Percentiles rank a stretch among this genome's conserved stretches.
Conservation (phyloP, 1,140 invertebrate genomes). For the Nixonia krombeini region DNA sequence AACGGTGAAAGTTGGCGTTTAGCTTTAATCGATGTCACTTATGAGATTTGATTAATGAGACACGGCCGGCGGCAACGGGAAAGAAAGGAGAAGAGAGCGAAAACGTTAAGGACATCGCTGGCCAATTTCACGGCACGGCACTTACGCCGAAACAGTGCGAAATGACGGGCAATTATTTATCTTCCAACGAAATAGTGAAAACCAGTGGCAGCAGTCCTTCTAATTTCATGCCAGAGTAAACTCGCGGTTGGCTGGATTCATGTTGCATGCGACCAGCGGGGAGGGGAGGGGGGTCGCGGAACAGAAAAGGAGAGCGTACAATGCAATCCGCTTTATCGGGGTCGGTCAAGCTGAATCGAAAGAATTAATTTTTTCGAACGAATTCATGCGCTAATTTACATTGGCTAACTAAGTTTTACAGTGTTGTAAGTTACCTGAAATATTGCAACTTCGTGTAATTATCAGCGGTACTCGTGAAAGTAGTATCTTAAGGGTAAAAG, state of each 20-base stretch:
- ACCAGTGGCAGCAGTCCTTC: conserved; percentile 56
- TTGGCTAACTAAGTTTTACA: too few relatives aligned
- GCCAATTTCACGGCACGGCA: conserved; percentile 54
- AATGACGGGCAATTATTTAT: conserved; percentile 63
- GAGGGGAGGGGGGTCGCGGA: conserved; percentile 10
- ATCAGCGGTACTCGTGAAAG: too few relatives aligned
- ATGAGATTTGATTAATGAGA: too few relatives aligned
- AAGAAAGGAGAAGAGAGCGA: conserved; percentile 23
- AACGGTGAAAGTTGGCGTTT: too few relatives aligned
- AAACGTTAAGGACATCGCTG: conserved; percentile 37
- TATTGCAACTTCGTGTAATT: too few relatives aligned
- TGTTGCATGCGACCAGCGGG: conserved; percentile 22
- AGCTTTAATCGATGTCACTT: too few relatives aligned
- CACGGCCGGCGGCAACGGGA: too few relatives aligned
- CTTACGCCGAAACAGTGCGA: conserved; percentile 54
- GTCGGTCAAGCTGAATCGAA: too few relatives aligned
- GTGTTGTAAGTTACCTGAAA: too few relatives aligned
- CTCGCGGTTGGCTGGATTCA: conserved; percentile 36
- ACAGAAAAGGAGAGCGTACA: not conserved
- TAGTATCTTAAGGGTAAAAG: too few relatives aligned
- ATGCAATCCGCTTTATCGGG: conserved; percentile 33
- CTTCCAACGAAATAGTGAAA: conserved; percentile 57
- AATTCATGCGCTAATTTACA: too few relatives aligned
- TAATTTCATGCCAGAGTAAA: conserved; percentile 61
- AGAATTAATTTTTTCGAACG: conserved; percentile 12